These are phyloP conservation scores for Auanema freiburgensis DNA, from an alignment of 2,888 invertebrate genomes.

Conservation along the genomic window DNA sequence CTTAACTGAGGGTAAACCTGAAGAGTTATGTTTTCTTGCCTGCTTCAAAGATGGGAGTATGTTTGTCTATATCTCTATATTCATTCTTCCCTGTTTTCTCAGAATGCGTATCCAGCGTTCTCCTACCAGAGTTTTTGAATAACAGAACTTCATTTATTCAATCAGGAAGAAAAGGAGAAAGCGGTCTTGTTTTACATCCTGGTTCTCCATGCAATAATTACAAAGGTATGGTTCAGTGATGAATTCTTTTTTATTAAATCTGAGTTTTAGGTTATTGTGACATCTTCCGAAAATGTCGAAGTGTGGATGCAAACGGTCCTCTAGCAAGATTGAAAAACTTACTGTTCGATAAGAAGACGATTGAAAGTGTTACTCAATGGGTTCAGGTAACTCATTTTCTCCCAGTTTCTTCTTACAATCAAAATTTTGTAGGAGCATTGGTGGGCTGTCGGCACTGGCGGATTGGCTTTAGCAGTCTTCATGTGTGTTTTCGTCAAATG, in stretches of 20 bases:
- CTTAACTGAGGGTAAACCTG: conserved; percentile 74
- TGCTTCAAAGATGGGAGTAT: conserved; percentile 70
- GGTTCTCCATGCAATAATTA: conserved; percentile 99
- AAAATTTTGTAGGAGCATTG: conserved; percentile 75
- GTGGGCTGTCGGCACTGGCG: conserved; percentile 91
- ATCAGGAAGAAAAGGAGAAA: conserved; percentile 47
- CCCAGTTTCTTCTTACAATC: background rate
- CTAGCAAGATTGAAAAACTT: conserved; percentile 82
- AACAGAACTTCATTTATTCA: conserved; percentile 50
- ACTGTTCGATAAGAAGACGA: conserved; percentile 58
- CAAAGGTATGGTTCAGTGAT: conserved; percentile 60
- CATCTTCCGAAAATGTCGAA: conserved; percentile 96
- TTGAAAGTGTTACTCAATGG: conserved; percentile 57
- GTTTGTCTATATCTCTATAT: conserved; percentile 17
- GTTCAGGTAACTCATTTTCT: conserved; percentile 30
- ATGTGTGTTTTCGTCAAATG: conserved; percentile 99
- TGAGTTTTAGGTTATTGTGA: conserved; percentile 85
- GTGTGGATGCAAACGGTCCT: conserved; percentile 97
- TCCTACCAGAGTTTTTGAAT: conserved; percentile 54
- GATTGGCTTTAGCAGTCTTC: conserved; percentile 85
- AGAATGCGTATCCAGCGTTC: conserved; percentile 60
- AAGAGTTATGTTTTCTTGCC: conserved; percentile 89
- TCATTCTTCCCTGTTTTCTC: conserved; percentile 10
- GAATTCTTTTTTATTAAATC: background rate
- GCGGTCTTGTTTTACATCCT: conserved; percentile 74